Conservation (phyloP, 2,113 vertebrate species). For the Ranitomeya imitator region DNA sequence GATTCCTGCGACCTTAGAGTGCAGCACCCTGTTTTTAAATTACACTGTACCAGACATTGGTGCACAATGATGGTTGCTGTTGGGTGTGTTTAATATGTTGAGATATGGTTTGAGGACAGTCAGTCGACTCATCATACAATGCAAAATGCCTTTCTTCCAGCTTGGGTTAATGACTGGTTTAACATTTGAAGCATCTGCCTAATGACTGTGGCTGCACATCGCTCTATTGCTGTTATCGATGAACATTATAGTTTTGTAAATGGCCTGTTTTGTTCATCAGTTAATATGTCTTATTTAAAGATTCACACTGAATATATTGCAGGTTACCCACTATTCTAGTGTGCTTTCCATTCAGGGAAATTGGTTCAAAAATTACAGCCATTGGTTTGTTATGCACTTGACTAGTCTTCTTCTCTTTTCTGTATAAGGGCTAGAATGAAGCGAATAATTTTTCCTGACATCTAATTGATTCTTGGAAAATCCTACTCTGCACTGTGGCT, state of each 20-base stretch:
- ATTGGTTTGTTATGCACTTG: conserved; percentile 27
- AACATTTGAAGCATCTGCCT: not conserved
- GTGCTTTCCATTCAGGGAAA: conserved; percentile 28
- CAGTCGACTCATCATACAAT: conserved; percentile 21
- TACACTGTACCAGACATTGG: not conserved
- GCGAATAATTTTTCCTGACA: conserved; percentile 6
- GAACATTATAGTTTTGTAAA: conserved; percentile 22
- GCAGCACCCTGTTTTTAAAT: not conserved
- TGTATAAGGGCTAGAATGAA: conserved; percentile 17
- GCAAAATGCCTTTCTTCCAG: conserved; percentile 42
- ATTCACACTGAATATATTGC: conserved; percentile 6
- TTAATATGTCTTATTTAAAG: conserved; percentile 23
- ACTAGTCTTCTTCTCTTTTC: not conserved
- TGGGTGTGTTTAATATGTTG: not conserved
- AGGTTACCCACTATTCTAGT: not conserved
- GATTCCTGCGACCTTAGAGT: conserved; percentile 49
- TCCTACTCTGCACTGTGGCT: conserved; percentile 31
- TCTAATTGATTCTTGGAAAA: not conserved
- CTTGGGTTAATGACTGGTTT: not conserved
- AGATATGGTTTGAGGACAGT: not conserved
- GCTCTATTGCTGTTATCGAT: not conserved
- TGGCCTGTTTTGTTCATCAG: not conserved
- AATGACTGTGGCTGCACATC: not conserved
- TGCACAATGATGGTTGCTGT: not conserved
- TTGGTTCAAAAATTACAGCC: conserved; percentile 9